Base-by-base conservation (phyloP, 2,888 invertebrate species). In the Drosophila maculinotata region DNA sequence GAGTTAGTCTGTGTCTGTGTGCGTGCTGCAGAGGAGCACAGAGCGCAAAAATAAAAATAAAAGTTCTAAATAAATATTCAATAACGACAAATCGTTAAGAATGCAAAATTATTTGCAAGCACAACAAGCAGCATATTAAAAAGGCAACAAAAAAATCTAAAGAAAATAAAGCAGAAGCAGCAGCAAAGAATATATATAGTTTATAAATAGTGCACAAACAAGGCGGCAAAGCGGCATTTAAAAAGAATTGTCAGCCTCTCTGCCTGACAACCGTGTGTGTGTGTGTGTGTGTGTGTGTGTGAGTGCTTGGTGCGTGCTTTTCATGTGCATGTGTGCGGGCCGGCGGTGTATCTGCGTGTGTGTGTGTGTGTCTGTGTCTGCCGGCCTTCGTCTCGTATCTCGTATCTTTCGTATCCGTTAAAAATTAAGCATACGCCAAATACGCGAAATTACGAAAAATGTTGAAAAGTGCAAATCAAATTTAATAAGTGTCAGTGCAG, bases 121-220 rank as follows among this genome's bases (percentile, higher is more conserved):
- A 70, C 48, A 58, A 58, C 56, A 62, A 35, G 45, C 47, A 67
- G 67, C 54, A 58, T 65, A 71, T 72, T 65, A 65, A 71, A 20
- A 58, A 59, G 52, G 48, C 52, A 25, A 51, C 10, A 44, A 44
- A 36, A 44, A n/a, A n/a, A n/a, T n/a, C n/a, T 25, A 28, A 60
- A 35, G 12, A 33, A 23, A 42, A 33, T 42, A 62, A 14, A 31
- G 23, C 49, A 38, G 41, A 62, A 53, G 47, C 42, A 47, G 9
- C 15, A 45, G 45, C 45, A 48, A 44, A 53, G 57, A 44, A 53
- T 64, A 54, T 64, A 54, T 63, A 81, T 65, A 64, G 79, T 87
- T 87, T 80, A 87, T 69, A 81, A 81, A 81, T 87, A 87, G 87
- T 87, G 81, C 88, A 85, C 82, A 80, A 77, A 69, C 84, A 73